These are phyloP conservation scores for Limanda limanda DNA, from an alignment of 2,113 vertebrate species.

Conservation along the genomic window DNA sequence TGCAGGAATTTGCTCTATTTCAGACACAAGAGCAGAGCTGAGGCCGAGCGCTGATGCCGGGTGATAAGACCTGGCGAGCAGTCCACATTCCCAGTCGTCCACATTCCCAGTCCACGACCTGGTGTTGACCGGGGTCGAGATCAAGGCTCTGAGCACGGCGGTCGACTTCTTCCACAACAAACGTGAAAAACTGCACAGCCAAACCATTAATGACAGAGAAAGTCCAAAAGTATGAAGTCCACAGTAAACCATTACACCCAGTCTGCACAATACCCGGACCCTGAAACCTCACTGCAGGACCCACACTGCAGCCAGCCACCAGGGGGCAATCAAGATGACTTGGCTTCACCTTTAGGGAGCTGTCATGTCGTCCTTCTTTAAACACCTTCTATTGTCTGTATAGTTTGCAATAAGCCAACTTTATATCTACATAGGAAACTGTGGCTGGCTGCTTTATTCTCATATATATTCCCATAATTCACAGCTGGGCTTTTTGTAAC, in stretches of 20 bases:
- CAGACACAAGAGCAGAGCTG: slow-evolving; percentile 15
- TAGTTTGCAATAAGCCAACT: no score
- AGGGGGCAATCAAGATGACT: no score
- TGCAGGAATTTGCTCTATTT: slow-evolving; percentile 7
- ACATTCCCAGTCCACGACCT: background rate
- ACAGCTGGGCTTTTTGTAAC: background rate
- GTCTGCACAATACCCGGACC: background rate
- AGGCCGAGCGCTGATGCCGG: slow-evolving; percentile 11
- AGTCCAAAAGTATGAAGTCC: background rate
- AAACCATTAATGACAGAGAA: background rate
- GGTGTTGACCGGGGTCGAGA: background rate
- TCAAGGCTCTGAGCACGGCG: background rate
- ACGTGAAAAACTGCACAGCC: background rate
- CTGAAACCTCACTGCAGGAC: background rate
- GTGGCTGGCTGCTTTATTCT: background rate
- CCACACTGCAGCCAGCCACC: no score
- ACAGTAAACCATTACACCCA: no score
- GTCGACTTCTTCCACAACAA: slow-evolving; percentile 8
- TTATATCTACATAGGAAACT: no score
- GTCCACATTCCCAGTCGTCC: background rate
- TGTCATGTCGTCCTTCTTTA: no score
- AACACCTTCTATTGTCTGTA: no score
- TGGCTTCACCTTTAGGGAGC: no score
- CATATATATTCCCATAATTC: background rate
- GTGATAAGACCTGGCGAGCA: slow-evolving; percentile 7